phyloP scores from a whole-genome alignment of 1,140 invertebrate species.

The Frieseomelitta varia region DNA sequence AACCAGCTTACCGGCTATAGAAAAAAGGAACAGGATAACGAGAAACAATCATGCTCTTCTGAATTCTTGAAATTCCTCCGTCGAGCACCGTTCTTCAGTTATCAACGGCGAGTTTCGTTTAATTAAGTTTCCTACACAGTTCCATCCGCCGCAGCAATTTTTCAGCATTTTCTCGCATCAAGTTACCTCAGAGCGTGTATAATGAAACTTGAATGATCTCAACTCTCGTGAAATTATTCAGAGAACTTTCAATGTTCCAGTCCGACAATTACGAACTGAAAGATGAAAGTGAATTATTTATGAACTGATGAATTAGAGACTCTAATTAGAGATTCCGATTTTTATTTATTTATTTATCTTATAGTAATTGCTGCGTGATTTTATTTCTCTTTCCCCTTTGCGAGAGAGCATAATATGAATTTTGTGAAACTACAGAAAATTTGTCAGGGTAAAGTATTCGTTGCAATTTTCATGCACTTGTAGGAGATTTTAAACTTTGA shows the following conservation, averaged over 20 bases:
- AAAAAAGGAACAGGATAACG: background rate
- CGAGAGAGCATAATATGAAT: no score
- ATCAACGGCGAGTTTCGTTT: background rate
- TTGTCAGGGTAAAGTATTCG: no score
- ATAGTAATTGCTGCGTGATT: no score
- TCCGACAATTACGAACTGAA: no score
- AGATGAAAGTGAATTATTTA: no score
- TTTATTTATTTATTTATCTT: no score
- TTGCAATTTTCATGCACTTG: no score
- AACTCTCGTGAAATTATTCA: background rate
- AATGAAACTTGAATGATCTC: background rate
- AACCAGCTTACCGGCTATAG: background rate
- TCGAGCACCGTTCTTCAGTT: background rate
- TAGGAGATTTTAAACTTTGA: no score
- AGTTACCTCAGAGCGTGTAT: background rate
- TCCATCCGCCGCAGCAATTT: background rate
- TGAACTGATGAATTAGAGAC: no score
- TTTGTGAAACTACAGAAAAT: no score
- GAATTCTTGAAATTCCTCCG: background rate
- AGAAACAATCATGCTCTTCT: constrained; percentile 6
- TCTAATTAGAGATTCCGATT: no score
- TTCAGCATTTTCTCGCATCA: background rate
- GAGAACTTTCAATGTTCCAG: background rate
- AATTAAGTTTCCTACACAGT: background rate
- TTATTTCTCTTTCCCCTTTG: no score